Conservation (phyloP, 2,113 vertebrate species). For the Tenrec ecaudatus region DNA sequence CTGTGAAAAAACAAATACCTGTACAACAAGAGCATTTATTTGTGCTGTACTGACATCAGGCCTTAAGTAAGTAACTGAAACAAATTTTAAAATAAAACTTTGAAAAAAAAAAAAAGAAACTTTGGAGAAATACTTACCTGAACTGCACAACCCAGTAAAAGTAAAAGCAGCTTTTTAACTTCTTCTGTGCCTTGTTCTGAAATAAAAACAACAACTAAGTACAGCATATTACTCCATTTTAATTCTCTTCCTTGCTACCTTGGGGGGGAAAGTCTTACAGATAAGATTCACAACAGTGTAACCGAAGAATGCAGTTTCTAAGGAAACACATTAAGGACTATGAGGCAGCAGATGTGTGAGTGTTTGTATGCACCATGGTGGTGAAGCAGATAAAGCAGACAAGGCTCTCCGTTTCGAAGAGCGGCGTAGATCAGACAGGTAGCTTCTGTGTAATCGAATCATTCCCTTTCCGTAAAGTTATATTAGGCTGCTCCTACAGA, state of each 20-base stretch:
- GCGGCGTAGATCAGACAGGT: not conserved
- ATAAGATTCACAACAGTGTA: constrained; percentile 29
- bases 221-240: constrained; percentile 50
- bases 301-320: constrained; percentile 35
- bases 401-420: constrained; percentile 16
- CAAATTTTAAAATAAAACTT: constrained; percentile 39
- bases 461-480: constrained; percentile 28
- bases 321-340: not conserved
- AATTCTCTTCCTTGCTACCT: not conserved
- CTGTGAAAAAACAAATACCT: not conserved
- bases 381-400: not conserved
- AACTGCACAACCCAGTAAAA: constrained; percentile 97
- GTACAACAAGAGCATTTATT: too few relatives aligned
- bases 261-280: not conserved
- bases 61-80: not conserved
- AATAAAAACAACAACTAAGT: constrained; percentile 68
- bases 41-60: not conserved
- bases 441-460: not conserved
- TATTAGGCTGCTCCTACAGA: not conserved
- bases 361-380: too few relatives aligned
- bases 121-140: constrained; percentile 90
- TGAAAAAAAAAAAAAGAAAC: constrained; percentile 63
- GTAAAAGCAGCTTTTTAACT: constrained; percentile 95
- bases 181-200: constrained; percentile 96
- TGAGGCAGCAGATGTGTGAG: not conserved